phyloP scores from a whole-genome alignment of 2,797 vertebrate species.

The Mormyrops attenuatus region DNA sequence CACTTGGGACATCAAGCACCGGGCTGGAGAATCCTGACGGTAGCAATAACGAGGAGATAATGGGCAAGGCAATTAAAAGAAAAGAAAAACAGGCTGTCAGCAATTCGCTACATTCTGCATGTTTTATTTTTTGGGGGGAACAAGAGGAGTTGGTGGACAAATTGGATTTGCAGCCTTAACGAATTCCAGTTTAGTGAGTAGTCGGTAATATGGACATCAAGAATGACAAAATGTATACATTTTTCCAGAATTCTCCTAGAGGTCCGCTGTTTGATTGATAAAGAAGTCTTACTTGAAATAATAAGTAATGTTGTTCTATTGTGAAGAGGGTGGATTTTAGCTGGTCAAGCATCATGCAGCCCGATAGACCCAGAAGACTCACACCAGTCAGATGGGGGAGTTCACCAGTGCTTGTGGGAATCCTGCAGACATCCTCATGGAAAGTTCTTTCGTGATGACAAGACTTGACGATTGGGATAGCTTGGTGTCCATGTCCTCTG shows the following conservation, averaged over 20 bases:
- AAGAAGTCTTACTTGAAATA: background rate
- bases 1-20: background rate
- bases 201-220: background rate
- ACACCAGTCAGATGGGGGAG: background rate
- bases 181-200: background rate
- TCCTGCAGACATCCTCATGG: background rate
- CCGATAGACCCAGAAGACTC: background rate
- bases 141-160: constrained; percentile 3
- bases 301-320: background rate
- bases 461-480: background rate
- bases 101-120: constrained; percentile 8
- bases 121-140: background rate
- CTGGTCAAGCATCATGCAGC: background rate
- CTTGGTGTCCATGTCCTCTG: background rate
- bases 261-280: background rate
- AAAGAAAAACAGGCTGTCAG: constrained; percentile 15
- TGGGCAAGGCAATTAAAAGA: constrained; percentile 19
- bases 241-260: background rate
- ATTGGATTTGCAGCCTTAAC: background rate
- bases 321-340: background rate
- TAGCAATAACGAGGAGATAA: constrained; percentile 26
- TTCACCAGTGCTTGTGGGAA: background rate
- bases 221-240: background rate
- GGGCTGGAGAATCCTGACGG: constrained; percentile 17
- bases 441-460: background rate